phyloP scores from a whole-genome alignment of 2,797 vertebrate genomes.

The Ispidina lecontei region DNA sequence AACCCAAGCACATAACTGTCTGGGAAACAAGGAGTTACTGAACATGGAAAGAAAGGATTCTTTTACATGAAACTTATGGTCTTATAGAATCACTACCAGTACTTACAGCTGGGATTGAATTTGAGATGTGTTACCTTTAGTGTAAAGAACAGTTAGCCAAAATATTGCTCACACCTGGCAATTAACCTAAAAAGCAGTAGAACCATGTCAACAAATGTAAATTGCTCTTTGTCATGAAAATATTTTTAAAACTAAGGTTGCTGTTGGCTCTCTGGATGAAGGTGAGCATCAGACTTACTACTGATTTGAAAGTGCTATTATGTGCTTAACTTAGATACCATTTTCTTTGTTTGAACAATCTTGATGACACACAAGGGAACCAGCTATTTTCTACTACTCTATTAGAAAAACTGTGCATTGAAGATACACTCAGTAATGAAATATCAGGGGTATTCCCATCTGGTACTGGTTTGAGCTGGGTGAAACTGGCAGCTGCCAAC shows the following conservation, averaged over 20 bases:
- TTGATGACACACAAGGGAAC: not conserved
- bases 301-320: not conserved
- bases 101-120: not conserved
- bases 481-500: not conserved
- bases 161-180: not conserved
- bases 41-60: not conserved
- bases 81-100: not conserved
- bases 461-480: not conserved
- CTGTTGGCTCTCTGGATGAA: not conserved
- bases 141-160: not conserved
- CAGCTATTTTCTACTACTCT: not conserved
- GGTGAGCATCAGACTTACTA: not conserved
- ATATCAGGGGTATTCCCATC: not conserved
- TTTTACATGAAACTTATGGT: not conserved
- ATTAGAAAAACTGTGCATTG: not conserved
- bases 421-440: not conserved
- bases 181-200: not conserved
- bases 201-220: not conserved
- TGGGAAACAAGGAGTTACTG: not conserved
- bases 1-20: not conserved
- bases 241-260: not conserved
- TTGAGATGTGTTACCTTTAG: not conserved
- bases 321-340: not conserved
- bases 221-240: accelerated
- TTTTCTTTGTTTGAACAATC: not conserved